phyloP scores from a whole-genome alignment of 2,888 invertebrate species.

The Aleiodes testaceus region DNA sequence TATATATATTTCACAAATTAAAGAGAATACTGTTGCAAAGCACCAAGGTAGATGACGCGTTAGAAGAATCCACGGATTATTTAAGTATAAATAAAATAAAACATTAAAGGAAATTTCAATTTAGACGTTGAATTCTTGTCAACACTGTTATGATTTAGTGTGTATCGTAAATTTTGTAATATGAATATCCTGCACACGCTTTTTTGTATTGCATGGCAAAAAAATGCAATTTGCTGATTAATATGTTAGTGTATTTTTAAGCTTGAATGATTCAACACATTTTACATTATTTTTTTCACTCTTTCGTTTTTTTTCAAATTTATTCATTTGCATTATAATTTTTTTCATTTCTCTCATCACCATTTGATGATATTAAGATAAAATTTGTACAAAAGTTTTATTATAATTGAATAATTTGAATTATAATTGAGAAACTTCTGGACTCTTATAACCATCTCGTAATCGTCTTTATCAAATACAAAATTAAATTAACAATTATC shows the following conservation, averaged over 20 bases:
- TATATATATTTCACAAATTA: neutral
- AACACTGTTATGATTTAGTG: slow-evolving; percentile 8
- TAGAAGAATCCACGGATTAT: slow-evolving; percentile 12
- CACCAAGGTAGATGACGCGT: slow-evolving; percentile 18
- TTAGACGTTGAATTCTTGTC: slow-evolving; percentile 14
- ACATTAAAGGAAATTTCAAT: neutral
- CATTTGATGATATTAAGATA: neutral
- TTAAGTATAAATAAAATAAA: slow-evolving; percentile 10
- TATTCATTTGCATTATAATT: neutral
- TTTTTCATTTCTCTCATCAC: neutral
- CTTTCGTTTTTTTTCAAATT: neutral
- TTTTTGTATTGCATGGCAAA: neutral
- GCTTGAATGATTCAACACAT: slow-evolving; percentile 10
- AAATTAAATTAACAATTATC: too few species aligned
- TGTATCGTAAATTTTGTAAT: slow-evolving; percentile 13
- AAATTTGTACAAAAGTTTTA: neutral
- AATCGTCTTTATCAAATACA: neutral
- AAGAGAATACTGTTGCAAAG: neutral
- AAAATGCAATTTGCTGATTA: slow-evolving; percentile 8
- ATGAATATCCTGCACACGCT: slow-evolving; percentile 24
- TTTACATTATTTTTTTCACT: neutral
- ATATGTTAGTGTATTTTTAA: neutral
- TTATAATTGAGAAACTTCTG: neutral
- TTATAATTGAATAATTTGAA: neutral
- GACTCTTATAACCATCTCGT: slow-evolving; percentile 3